Evolutionary conservation across 2,888 invertebrate species (phyloP).

Genomic region (Calameuta pallipes): DNA sequence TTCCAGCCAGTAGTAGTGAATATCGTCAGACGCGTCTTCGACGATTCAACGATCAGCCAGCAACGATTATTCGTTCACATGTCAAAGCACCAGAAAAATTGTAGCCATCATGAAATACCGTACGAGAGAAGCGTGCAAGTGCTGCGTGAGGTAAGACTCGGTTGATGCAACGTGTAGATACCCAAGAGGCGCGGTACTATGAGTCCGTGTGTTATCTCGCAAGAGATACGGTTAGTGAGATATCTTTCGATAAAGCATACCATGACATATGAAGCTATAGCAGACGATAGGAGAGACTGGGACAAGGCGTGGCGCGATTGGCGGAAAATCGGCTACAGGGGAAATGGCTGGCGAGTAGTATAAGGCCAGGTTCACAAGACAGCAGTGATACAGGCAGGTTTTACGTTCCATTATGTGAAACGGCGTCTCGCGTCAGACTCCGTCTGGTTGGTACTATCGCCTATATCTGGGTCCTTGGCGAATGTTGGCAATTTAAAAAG

Average conservation of each 20-base stretch:
- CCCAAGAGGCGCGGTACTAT: conserved; percentile 45
- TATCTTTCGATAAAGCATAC: conserved; percentile 51
- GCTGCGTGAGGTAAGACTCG: conserved; percentile 13
- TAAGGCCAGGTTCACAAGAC: neutral
- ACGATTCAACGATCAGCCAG: neutral
- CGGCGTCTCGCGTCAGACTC: neutral
- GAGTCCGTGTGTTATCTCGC: conserved; percentile 49
- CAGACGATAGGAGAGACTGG: neutral
- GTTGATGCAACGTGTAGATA: conserved; percentile 17
- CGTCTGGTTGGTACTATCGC: neutral
- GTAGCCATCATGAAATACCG: neutral
- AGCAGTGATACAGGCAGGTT: neutral
- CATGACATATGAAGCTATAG: neutral
- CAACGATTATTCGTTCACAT: neutral
- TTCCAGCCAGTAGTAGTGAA: neutral
- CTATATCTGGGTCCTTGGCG: neutral
- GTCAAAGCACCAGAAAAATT: neutral
- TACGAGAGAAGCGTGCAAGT: neutral
- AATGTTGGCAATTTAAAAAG: neutral
- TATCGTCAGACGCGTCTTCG: neutral
- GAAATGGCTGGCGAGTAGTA: neutral
- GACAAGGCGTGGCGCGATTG: neutral
- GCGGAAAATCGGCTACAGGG: neutral
- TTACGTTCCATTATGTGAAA: neutral
- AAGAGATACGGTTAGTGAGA: conserved; percentile 50